Evolutionary conservation across 2,113 vertebrate genomes (phyloP), one percentile per base, ranked within the genome.

Genomic region (Lepus americanus): DNA sequence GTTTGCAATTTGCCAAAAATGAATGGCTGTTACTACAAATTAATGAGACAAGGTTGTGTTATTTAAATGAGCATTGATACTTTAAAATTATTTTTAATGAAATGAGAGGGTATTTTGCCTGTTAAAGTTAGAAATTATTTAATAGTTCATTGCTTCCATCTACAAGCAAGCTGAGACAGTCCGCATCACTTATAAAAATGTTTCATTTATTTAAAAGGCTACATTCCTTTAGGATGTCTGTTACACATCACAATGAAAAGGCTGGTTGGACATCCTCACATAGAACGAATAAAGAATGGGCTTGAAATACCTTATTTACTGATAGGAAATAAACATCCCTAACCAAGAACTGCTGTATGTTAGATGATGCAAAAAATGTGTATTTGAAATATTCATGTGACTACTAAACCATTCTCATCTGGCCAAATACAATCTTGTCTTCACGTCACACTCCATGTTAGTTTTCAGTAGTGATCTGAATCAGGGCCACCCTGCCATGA

Each of bases 51-150:
- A 39, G 29, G 20, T 36, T 81, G 6, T 85, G 53, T 69, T 73
- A 49, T 85, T 80, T 87, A 96, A 95, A 88, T 90, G 64, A 77
- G 23, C 49, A 74, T 79, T 25, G 17, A 82, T 90, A 33, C 33
- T 77, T 95, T 72, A 80, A 94, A 86, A 92, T 84, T 73, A 87
- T 80, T 96, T 91, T 92, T 92, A 87, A 91, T 92, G 74, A 84
- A 93, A 95, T 93, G n/a, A 85, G 14, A 90, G 6, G 33, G 69
- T 76, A 20, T 85, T 90, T 79, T 78, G 27, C 79, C 39, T 64
- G 9, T 87, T 90, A 83, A 94, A 72, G 84, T 74, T 92, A 93
- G 33, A 82, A 94, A 93, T 92, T 67, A 90, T 64, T 78, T 86
- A 93, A 90, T 83, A 89, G n/a, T 67, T 94, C 51, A 36, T 89